Evolutionary conservation across 1,140 invertebrate genomes (phyloP).

Genomic region (Papilio helenus): DNA sequence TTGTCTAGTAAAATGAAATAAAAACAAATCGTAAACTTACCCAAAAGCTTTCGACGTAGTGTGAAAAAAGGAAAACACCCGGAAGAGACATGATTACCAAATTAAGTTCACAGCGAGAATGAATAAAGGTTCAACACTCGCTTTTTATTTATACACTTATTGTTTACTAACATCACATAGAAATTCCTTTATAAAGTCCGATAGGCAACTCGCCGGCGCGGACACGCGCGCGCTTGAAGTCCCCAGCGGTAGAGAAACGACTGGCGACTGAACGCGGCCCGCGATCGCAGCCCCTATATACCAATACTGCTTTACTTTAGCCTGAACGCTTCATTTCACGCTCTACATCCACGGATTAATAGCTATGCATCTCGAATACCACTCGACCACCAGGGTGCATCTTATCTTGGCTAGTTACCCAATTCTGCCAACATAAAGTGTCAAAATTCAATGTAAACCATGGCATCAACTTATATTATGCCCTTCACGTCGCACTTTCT

Average conservation of each 20-base stretch:
- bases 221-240: constrained; percentile 47
- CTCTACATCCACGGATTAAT: constrained; percentile 78
- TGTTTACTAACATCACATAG: constrained; percentile 80
- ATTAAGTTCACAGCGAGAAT: constrained; percentile 66
- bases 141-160: constrained; percentile 78
- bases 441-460: background rate
- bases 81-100: constrained; percentile 73
- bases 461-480: background rate
- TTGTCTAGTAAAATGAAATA: background rate
- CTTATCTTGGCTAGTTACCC: constrained; percentile 9
- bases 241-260: constrained; percentile 53
- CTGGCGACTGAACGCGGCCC: constrained; percentile 55
- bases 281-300: constrained; percentile 72
- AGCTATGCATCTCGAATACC: constrained; percentile 67
- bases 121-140: constrained; percentile 55
- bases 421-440: background rate
- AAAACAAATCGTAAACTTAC: constrained; percentile 57
- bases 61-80: constrained; percentile 73
- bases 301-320: constrained; percentile 68
- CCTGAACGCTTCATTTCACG: constrained; percentile 76
- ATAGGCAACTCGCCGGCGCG: constrained; percentile 49
- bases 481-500: background rate
- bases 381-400: constrained; percentile 46
- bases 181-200: constrained; percentile 65
- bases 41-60: constrained; percentile 78